Evolutionary conservation across 2,113 vertebrate genomes (phyloP).

Genomic region (Chascanopsetta lugubris): DNA sequence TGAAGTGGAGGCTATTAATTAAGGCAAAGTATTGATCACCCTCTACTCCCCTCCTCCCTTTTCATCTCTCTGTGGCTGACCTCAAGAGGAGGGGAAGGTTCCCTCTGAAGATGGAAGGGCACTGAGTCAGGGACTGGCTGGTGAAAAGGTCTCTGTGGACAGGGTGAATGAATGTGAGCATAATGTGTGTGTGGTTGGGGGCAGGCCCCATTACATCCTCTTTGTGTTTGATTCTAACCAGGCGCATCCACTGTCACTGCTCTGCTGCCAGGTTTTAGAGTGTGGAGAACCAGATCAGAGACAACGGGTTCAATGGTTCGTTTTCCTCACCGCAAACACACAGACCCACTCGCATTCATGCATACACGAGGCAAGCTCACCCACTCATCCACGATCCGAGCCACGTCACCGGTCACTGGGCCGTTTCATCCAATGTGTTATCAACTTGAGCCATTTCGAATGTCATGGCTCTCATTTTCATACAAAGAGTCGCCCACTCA

Average conservation of each 20-base stretch:
- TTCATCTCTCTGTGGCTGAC: conserved; percentile 63
- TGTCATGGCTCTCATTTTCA: conserved; percentile 53
- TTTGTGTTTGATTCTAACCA: conserved; percentile 58
- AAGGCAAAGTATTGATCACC: conserved; percentile 69
- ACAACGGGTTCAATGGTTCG: conserved; percentile 47
- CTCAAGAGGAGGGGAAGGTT: conserved; percentile 47
- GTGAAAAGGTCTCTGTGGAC: conserved; percentile 16
- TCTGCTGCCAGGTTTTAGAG: conserved; percentile 46
- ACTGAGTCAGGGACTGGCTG: conserved; percentile 42
- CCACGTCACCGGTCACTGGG: too few species aligned
- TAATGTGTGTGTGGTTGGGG: conserved; percentile 35
- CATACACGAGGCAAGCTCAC: conserved; percentile 11
- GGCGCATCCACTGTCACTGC: conserved; percentile 47
- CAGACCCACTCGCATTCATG: conserved; percentile 5
- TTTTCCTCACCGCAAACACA: conserved; percentile 50
- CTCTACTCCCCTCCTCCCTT: conserved; percentile 54
- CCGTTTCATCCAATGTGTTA: conserved; percentile 50
- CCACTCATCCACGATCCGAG: conserved; percentile 4
- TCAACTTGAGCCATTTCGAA: conserved; percentile 50
- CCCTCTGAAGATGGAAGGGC: conserved; percentile 59
- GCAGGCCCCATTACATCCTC: conserved; percentile 50
- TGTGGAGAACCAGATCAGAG: conserved; percentile 67
- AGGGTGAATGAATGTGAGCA: conserved; percentile 27
- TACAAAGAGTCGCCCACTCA: too few species aligned
- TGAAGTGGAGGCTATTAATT: conserved; percentile 73